Percentiles rank a stretch among this genome's conserved stretches.
Evolutionary conservation across 1,140 invertebrate species (phyloP).

Genomic region (Drosophila santomea): DNA sequence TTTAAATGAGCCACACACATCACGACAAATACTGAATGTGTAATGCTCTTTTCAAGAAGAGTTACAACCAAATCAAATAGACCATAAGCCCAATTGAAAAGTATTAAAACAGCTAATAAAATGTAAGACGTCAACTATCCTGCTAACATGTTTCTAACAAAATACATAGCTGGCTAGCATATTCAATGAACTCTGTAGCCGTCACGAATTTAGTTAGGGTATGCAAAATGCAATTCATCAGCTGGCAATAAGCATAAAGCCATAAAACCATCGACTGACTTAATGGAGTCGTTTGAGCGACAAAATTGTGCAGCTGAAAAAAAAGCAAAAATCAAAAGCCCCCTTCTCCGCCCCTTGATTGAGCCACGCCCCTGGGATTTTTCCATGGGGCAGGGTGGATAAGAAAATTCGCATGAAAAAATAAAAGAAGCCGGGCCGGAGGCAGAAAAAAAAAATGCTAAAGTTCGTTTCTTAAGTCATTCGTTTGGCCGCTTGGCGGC

Average conservation of each 20-base stretch:
- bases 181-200: background rate
- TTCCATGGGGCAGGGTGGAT: constrained; percentile 11
- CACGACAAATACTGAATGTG: background rate
- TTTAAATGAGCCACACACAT: background rate
- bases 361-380: constrained; percentile 30
- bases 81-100: background rate
- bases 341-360: constrained; percentile 7
- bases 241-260: constrained; percentile 54
- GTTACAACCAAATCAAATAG: background rate
- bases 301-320: constrained; percentile 49
- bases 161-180: background rate
- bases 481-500: constrained; percentile 61
- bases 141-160: background rate
- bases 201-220: background rate
- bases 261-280: constrained; percentile 52
- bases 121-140: too few relatives aligned
- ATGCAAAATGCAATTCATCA: constrained; percentile 61
- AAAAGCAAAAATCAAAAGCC: background rate
- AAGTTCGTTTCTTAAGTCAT: constrained; percentile 78
- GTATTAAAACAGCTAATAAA: too few relatives aligned
- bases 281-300: constrained; percentile 69
- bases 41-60: background rate
- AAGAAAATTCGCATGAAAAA: constrained; percentile 1
- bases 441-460: constrained; percentile 45
- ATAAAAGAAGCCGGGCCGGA: constrained; percentile 1